Conservation (phyloP, 2,888 invertebrate genomes). For the Oligia strigilis region DNA sequence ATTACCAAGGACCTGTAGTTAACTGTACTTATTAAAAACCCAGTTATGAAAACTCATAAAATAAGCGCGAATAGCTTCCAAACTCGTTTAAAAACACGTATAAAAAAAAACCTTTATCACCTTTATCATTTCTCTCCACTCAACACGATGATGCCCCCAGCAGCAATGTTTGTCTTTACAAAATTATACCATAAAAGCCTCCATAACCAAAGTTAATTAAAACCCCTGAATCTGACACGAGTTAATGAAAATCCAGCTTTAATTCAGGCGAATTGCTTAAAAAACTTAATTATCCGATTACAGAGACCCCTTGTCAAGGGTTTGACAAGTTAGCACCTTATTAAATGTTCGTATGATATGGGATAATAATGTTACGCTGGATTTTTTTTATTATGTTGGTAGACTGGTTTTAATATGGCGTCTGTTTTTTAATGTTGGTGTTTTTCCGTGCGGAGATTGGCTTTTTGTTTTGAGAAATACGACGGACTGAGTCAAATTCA, state of each 20-base stretch:
- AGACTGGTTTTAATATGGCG: conserved; percentile 5
- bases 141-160: not conserved
- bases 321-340: conserved; percentile 63
- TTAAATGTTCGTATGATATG: conserved; percentile 57
- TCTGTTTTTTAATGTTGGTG: not conserved
- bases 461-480: not conserved
- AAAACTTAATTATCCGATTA: conserved; percentile 68
- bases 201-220: conserved; percentile 61
- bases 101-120: conserved; percentile 15
- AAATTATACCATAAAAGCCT: conserved; percentile 40
- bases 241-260: conserved; percentile 63
- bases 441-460: not conserved
- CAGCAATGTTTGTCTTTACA: conserved; percentile 38
- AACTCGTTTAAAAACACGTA: conserved; percentile 37
- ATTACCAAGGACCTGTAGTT: too few species aligned
- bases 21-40: not conserved
- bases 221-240: conserved; percentile 53
- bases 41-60: conserved; percentile 15
- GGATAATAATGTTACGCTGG: conserved; percentile 41
- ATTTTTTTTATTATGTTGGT: conserved; percentile 30
- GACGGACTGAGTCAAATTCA: not conserved
- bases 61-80: not conserved
- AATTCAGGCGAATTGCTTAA: conserved; percentile 58
- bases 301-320: conserved; percentile 56
- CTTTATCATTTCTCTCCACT: conserved; percentile 25